phyloP scores from a whole-genome alignment of 2,888 invertebrate genomes.

The Thelaira solivaga region DNA sequence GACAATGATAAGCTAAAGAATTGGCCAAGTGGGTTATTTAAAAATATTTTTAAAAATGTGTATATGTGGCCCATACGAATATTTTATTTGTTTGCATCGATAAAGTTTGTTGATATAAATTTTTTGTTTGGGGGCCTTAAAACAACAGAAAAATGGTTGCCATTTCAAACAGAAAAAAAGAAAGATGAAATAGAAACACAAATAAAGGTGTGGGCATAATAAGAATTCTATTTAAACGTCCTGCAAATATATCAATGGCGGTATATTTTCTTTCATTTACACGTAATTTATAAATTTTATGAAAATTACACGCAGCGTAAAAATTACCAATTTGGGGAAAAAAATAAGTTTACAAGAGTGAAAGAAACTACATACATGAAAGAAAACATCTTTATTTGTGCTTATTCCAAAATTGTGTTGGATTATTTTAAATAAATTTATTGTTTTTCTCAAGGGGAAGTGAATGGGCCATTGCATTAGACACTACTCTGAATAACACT shows the following conservation, averaged over 20 bases:
- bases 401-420: too few relatives aligned
- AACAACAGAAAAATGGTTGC: slow-evolving; percentile 42
- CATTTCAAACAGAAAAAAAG: background rate
- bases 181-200: background rate
- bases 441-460: too few relatives aligned
- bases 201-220: slow-evolving; percentile 17
- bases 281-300: background rate
- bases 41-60: background rate
- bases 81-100: background rate
- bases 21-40: too few relatives aligned
- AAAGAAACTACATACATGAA: too few relatives aligned
- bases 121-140: slow-evolving; percentile 7
- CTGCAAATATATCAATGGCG: slow-evolving; percentile 8
- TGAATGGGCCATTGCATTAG: too few relatives aligned
- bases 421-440: too few relatives aligned
- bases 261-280: slow-evolving; percentile 6
- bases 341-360: too few relatives aligned
- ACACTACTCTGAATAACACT: too few relatives aligned
- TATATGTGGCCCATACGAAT: background rate
- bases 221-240: background rate
- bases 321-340: too few relatives aligned
- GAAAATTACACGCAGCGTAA: background rate
- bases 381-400: too few relatives aligned
- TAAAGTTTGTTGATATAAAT: background rate
- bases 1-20: too few relatives aligned